Conservation (phyloP, 2,797 vertebrate species). For the Silurus aristotelis region DNA sequence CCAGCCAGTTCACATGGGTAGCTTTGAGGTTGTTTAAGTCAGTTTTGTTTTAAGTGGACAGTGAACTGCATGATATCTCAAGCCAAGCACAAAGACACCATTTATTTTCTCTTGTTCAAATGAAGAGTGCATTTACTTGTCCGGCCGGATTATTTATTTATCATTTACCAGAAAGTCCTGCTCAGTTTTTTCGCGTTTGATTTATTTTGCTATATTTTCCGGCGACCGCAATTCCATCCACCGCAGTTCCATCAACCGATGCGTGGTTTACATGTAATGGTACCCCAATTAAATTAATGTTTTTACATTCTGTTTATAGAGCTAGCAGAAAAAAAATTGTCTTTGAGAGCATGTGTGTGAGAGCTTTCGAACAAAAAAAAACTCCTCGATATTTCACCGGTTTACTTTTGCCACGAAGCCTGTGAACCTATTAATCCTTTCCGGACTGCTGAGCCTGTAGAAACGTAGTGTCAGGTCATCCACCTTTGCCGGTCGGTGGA, state of each 20-base stretch:
- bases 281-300: conserved; percentile 24
- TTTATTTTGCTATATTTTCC: conserved; percentile 56
- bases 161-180: conserved; percentile 57
- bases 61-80: conserved; percentile 49
- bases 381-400: background rate
- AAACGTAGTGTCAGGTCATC: background rate
- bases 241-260: conserved; percentile 33
- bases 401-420: background rate
- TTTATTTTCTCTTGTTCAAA: conserved; percentile 62
- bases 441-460: conserved; percentile 1
- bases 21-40: conserved; percentile 57
- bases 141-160: conserved; percentile 57
- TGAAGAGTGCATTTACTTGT: conserved; percentile 58
- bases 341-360: background rate
- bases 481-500: conserved; percentile 3
- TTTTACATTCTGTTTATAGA: conserved; percentile 24
- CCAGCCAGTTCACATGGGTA: conserved; percentile 55
- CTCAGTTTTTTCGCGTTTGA: conserved; percentile 48
- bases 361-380: conserved; percentile 19
- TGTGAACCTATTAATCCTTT: conserved; percentile 3
- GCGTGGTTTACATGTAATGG: conserved; percentile 16
- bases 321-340: background rate
- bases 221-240: conserved; percentile 51
- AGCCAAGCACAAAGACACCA: conserved; percentile 55
- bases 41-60: conserved; percentile 58